Evolutionary conservation across 2,888 invertebrate genomes (phyloP), one percentile per base, ranked within the genome.

Genomic region (Agonopterix subpropinquella): DNA sequence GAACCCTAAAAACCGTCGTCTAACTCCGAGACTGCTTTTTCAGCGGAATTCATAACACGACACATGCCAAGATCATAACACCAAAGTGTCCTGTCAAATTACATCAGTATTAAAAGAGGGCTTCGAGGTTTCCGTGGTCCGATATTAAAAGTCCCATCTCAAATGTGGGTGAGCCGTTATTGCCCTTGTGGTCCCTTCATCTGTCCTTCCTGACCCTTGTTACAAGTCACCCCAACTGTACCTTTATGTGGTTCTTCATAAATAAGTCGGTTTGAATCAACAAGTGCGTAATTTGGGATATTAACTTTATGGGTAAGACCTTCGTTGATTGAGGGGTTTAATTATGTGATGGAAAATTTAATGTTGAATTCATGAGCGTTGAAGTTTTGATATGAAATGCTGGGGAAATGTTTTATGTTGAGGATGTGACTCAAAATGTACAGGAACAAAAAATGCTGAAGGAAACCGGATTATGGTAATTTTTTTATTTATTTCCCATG

Each of bases 91-190:
- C 56, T 64, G 64, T 69, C 69, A 67, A 70, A 73, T 73, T 62
- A 75, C 67, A 61, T 54, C 50, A 56, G 55, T 58, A 58, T 63
- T 58, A 58, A 64, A 64, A 56, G 57, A 66, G 61, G 67, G 63
- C 62, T 65, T 61, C 64, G 67, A 64, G 62, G 41, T 39, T 47
- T 47, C 36, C 37, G 55, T 53, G 53, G 56, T 49, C 59, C 64
- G 57, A 75, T 78, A 78, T 78, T 78, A 77, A 78, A 77, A 76
- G 69, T 75, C 79, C 76, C 69, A 63, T 60, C 68, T 77, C 77
- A 77, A 71, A 70, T 64, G 63, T 53, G 60, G 55, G 62, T 60
- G 55, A 47, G 52, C 41, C 58, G 57, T 70, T 71, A 69, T 70
- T 69, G 62, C 62, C 54, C 55, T 53, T 55, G 76, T 67, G 76